Percentiles rank a stretch among this genome's conserved stretches.
Conservation (phyloP, 1,140 invertebrate species). For the Cataglyphis hispanica region DNA sequence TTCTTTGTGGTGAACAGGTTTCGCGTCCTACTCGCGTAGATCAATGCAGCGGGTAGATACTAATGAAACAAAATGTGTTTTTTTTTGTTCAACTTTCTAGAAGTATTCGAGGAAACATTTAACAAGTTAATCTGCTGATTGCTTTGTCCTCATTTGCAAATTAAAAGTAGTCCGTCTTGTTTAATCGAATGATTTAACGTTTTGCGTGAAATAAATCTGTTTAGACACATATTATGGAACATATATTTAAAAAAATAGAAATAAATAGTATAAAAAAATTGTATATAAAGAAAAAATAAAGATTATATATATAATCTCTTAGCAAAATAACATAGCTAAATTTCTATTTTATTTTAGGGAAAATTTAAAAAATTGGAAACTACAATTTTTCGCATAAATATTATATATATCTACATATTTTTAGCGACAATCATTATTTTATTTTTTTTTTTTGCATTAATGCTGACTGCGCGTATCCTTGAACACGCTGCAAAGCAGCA, state of each 20-base stretch:
- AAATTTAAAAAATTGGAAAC: neutral
- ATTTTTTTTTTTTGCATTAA: slow-evolving; percentile 25
- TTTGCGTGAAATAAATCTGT: neutral
- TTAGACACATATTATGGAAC: neutral
- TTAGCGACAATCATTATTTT: too few species aligned
- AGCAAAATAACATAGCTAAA: too few species aligned
- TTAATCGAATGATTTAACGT: neutral
- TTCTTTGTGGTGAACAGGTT: slow-evolving; percentile 41
- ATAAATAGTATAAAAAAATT: too few species aligned
- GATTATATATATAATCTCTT: neutral
- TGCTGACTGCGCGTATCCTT: slow-evolving; percentile 26
- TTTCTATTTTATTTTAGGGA: neutral
- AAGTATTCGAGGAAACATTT: neutral
- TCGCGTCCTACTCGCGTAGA: slow-evolving; percentile 37
- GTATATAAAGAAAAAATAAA: too few species aligned
- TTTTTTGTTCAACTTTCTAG: neutral
- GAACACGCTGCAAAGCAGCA: neutral
- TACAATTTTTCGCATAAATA: neutral
- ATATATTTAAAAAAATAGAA: neutral
- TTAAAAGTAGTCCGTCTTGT: neutral
- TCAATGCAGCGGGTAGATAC: neutral
- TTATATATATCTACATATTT: too few species aligned
- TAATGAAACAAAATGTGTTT: slow-evolving; percentile 19
- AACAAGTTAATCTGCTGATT: neutral
- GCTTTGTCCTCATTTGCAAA: neutral